Conservation (phyloP, 2,888 invertebrate genomes). For the Pheosia gnoma region DNA sequence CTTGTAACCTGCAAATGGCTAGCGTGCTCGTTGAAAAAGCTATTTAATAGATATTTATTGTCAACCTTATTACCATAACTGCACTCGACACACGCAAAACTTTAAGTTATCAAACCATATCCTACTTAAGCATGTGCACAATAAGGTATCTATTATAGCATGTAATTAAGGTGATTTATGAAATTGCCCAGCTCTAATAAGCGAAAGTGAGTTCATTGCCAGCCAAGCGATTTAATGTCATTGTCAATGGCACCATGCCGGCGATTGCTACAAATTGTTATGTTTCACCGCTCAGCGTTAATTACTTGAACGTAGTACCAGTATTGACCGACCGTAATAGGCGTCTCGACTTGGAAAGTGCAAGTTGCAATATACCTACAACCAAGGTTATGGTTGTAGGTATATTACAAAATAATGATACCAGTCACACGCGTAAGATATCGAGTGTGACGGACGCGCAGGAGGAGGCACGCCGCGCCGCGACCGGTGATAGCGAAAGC, state of each 20-base stretch:
- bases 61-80: neutral
- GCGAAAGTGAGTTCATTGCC: constrained; percentile 52
- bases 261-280: constrained; percentile 61
- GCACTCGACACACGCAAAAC: too few species aligned
- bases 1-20: neutral
- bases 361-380: constrained; percentile 30
- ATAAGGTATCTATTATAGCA: neutral
- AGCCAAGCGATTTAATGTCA: constrained; percentile 58
- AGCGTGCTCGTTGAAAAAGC: neutral
- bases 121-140: constrained; percentile 14
- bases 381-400: constrained; percentile 29
- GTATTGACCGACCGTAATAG: constrained; percentile 54
- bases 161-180: neutral
- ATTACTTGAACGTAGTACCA: constrained; percentile 54
- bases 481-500: constrained; percentile 70
- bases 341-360: constrained; percentile 62
- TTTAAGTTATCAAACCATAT: too few species aligned
- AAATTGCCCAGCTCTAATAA: constrained; percentile 9
- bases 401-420: constrained; percentile 36
- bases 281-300: constrained; percentile 63
- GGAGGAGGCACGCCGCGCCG: constrained; percentile 42
- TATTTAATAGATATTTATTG: too few species aligned
- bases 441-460: constrained; percentile 54
- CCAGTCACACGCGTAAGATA: constrained; percentile 49
- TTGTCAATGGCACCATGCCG: constrained; percentile 64